phyloP scores from a whole-genome alignment of 2,888 invertebrate genomes.

The Amphipoea lucens region DNA sequence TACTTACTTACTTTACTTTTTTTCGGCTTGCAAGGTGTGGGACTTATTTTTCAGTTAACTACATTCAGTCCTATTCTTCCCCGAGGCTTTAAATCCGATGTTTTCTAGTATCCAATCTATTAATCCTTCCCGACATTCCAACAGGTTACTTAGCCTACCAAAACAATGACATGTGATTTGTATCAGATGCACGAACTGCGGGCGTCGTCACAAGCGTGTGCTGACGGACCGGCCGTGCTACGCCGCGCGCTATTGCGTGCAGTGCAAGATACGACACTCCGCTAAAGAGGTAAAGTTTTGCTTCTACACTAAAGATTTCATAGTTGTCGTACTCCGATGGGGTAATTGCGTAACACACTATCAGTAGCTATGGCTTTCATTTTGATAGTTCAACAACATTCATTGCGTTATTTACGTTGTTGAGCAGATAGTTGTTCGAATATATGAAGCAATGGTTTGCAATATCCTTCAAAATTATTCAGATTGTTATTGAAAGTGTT shows the following conservation, averaged over 20 bases:
- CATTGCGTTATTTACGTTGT: too few relatives aligned
- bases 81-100: not conserved
- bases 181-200: slow-evolving; percentile 97
- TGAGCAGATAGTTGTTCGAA: too few relatives aligned
- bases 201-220: slow-evolving; percentile 96
- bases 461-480: too few relatives aligned
- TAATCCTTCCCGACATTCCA: not conserved
- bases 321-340: too few relatives aligned
- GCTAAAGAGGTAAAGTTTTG: slow-evolving; percentile 92
- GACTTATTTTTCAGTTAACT: not conserved
- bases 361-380: too few relatives aligned
- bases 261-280: slow-evolving; percentile 97
- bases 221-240: slow-evolving; percentile 96
- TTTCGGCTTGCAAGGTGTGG: not conserved
- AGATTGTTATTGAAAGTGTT: too few relatives aligned
- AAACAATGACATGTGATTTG: slow-evolving; percentile 16
- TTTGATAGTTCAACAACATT: too few relatives aligned
- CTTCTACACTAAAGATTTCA: too few relatives aligned
- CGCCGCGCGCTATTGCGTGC: slow-evolving; percentile 97
- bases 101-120: not conserved
- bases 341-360: too few relatives aligned
- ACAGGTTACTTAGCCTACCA: slow-evolving; percentile 12
- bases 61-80: not conserved
- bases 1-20: too few relatives aligned
- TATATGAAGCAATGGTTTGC: too few relatives aligned